Percentiles rank a stretch among this genome's conserved stretches.
Conservation (phyloP, 2,888 invertebrate species). For the Ormyrus nitidulus region DNA sequence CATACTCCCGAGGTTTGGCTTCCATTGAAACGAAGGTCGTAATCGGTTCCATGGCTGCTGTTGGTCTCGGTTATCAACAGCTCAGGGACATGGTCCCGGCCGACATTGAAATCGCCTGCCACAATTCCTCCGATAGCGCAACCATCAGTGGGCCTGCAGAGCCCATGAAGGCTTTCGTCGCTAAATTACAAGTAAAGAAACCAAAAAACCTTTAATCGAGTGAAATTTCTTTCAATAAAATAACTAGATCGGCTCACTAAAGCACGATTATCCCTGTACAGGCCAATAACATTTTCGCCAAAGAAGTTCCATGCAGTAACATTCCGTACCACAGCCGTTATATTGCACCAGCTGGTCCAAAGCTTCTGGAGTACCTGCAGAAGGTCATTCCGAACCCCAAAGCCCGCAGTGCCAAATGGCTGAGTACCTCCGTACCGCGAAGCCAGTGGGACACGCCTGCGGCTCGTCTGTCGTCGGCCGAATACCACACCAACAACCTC, state of each 20-base stretch:
- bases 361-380: constrained; percentile 80
- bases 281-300: constrained; percentile 86
- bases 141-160: constrained; percentile 93
- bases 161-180: constrained; percentile 81
- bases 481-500: constrained; percentile 92
- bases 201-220: too few species aligned
- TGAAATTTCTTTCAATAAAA: too few species aligned
- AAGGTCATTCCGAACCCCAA: constrained; percentile 82
- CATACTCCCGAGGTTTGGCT: constrained; percentile 68
- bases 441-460: constrained; percentile 82
- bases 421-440: constrained; percentile 89
- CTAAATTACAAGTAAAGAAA: constrained; percentile 75
- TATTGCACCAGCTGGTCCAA: constrained; percentile 84
- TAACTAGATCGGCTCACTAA: too few species aligned
- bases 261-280: constrained; percentile 65
- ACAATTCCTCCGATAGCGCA: constrained; percentile 89
- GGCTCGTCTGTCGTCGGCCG: constrained; percentile 85
- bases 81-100: constrained; percentile 83
- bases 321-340: constrained; percentile 94
- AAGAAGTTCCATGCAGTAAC: constrained; percentile 89
- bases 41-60: constrained; percentile 91
- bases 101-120: constrained; percentile 90
- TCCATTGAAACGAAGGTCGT: constrained; percentile 74
- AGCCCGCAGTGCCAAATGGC: constrained; percentile 85
- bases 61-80: constrained; percentile 82